Conservation (phyloP, 2,888 invertebrate species). For the Clusia tigrina region DNA sequence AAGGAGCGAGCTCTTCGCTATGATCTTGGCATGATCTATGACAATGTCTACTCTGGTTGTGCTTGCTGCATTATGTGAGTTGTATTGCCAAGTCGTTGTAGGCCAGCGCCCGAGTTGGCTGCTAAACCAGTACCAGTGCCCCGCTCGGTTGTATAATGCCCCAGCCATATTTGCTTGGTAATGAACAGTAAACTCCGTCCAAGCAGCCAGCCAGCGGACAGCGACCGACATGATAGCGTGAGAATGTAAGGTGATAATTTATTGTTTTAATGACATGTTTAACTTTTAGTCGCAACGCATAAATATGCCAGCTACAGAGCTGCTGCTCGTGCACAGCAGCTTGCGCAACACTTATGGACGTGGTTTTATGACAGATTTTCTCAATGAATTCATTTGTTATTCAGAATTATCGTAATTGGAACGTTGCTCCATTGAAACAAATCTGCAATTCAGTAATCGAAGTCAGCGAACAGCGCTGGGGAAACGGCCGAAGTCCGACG, state of each 20-base stretch:
- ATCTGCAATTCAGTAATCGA: no score
- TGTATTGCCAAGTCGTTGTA: not conserved
- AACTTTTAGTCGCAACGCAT: no score
- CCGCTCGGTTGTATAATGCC: not conserved
- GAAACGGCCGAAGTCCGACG: no score
- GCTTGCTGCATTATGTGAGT: not conserved
- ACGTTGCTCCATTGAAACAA: no score
- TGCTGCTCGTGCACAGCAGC: no score
- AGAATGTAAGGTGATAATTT: conserved; percentile 14
- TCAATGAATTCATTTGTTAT: no score
- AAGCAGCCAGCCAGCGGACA: not conserved
- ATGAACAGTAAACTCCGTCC: conserved; percentile 6
- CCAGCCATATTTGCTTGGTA: conserved; percentile 15
- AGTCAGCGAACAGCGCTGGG: no score
- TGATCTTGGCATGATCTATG: conserved; percentile 12
- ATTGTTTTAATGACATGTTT: no score
- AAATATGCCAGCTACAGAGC: no score
- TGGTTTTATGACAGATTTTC: no score
- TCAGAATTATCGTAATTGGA: no score
- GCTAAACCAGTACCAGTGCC: conserved; percentile 1
- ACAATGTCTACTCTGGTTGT: conserved; percentile 17
- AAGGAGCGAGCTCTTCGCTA: not conserved
- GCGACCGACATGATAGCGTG: conserved; percentile 12
- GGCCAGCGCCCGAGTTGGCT: not conserved
- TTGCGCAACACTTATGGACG: no score